These are phyloP conservation scores for Lophius americanus DNA, from an alignment of 2,797 vertebrate species.

Conservation along the genomic window DNA sequence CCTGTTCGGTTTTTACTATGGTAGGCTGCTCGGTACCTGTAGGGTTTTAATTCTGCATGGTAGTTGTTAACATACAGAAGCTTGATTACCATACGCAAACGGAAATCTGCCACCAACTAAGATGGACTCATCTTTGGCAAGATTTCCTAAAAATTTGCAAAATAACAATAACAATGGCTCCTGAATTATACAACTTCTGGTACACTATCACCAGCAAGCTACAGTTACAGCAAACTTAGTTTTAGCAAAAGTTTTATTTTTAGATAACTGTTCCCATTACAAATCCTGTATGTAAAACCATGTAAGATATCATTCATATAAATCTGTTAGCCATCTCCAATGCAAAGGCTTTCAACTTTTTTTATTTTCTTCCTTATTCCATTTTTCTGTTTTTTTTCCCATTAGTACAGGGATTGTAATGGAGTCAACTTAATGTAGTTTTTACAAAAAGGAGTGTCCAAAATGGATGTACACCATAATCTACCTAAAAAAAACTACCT, in stretches of 20 bases:
- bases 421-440: conserved; percentile 75
- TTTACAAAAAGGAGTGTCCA: conserved; percentile 75
- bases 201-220: conserved; percentile 83
- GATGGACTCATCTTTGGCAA: conserved; percentile 11
- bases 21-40: conserved; percentile 61
- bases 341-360: conserved; percentile 49
- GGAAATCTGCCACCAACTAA: not conserved
- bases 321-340: conserved; percentile 55
- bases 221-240: conserved; percentile 65
- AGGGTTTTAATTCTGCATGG: conserved; percentile 44
- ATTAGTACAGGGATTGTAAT: conserved; percentile 78
- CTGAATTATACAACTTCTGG: conserved; percentile 71
- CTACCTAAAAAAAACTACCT: conserved; percentile 82
- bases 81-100: conserved; percentile 21
- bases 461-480: conserved; percentile 81
- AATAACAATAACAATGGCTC: conserved; percentile 57
- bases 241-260: conserved; percentile 36
- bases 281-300: conserved; percentile 67
- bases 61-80: conserved; percentile 57
- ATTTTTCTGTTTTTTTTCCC: conserved; percentile 34
- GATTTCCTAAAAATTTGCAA: conserved; percentile 44
- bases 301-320: conserved; percentile 43
- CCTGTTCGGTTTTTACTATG: conserved; percentile 47
- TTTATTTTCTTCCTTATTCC: conserved; percentile 2
- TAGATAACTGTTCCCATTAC: conserved; percentile 70